These are phyloP conservation scores for Eueides isabella DNA, from an alignment of 1,140 invertebrate genomes.

Conservation along the genomic window DNA sequence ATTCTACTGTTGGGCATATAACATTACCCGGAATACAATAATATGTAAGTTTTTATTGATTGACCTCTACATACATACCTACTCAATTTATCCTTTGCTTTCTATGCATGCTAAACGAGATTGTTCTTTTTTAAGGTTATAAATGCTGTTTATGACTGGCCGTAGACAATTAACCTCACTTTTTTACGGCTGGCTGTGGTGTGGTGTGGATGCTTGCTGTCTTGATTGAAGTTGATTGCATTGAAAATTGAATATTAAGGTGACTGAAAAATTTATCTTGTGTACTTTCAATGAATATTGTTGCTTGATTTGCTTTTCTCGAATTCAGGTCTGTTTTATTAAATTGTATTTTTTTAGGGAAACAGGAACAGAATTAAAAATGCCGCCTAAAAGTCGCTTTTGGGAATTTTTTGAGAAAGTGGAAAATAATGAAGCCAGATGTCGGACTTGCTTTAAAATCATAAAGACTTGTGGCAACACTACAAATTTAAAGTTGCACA, in stretches of 20 bases:
- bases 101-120: constrained; percentile 46
- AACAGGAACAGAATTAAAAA: constrained; percentile 43
- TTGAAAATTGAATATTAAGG: constrained; percentile 46
- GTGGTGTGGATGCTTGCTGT: constrained; percentile 42
- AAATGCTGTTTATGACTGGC: constrained; percentile 34
- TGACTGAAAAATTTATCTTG: constrained; percentile 43
- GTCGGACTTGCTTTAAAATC: constrained; percentile 45
- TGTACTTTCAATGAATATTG: constrained; percentile 41
- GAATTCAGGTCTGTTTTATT: constrained; percentile 41
- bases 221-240: constrained; percentile 44
- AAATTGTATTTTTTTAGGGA: constrained; percentile 41
- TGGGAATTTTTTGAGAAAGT: constrained; percentile 46
- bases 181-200: constrained; percentile 44
- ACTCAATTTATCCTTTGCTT: constrained; percentile 29
- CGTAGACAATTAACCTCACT: constrained; percentile 43
- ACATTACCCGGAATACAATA: neutral
- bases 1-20: constrained; percentile 32
- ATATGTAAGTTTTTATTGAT: neutral
- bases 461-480: constrained; percentile 46
- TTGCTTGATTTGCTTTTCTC: constrained; percentile 39
- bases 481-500: constrained; percentile 43
- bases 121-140: constrained; percentile 42
- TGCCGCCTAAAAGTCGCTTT: constrained; percentile 46
- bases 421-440: constrained; percentile 47
- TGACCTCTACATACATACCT: constrained; percentile 11